Evolutionary conservation across 2,797 vertebrate genomes (phyloP).

Genomic region (Tinamus major): DNA sequence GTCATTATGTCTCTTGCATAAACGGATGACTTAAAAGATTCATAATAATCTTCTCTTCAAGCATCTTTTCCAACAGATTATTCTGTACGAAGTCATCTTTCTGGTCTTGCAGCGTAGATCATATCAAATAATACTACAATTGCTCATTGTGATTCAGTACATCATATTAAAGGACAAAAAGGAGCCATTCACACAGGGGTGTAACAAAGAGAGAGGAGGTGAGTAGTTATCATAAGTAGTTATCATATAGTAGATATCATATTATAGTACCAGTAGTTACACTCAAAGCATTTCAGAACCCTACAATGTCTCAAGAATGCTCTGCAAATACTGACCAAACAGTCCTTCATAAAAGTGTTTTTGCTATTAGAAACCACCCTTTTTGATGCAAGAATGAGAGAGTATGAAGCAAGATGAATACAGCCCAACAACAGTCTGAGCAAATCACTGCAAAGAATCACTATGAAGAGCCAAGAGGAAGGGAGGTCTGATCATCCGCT

Average conservation of each 20-base stretch:
- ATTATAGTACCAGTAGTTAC: not conserved
- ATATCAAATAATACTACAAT: not conserved
- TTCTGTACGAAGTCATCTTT: not conserved
- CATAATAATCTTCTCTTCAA: not conserved
- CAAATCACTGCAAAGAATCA: not conserved
- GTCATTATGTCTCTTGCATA: not conserved
- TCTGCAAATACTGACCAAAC: not conserved
- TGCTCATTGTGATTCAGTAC: slow-evolving; percentile 10
- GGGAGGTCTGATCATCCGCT: not conserved
- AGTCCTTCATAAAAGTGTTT: not conserved
- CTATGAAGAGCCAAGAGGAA: not conserved
- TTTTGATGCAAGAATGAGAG: not conserved
- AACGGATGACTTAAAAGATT: not conserved
- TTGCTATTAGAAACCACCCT: not conserved
- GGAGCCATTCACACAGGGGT: not conserved
- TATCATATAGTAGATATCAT: not conserved
- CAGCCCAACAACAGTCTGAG: not conserved
- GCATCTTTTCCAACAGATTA: not conserved
- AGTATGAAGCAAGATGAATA: not conserved
- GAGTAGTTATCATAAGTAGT: not conserved
- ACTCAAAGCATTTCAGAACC: not conserved
- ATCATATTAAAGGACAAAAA: slow-evolving; percentile 17
- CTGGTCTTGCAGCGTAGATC: not conserved
- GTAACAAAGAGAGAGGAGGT: not conserved
- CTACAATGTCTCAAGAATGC: not conserved